These are phyloP conservation scores for Larimichthys crocea DNA, from an alignment of 2,113 vertebrate genomes.

Conservation along the genomic window DNA sequence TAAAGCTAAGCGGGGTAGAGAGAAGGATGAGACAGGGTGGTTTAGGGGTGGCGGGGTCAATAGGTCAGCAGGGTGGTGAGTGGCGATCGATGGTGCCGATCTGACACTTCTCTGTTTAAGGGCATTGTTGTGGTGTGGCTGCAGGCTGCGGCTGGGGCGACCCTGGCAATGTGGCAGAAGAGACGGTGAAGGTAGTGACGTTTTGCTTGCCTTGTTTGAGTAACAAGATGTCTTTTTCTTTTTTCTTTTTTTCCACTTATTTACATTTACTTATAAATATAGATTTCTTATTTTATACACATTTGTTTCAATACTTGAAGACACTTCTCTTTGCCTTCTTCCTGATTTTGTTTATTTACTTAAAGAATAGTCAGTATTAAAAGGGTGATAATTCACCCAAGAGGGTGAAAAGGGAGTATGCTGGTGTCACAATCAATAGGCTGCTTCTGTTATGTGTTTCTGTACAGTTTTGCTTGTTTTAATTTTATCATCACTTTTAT, in stretches of 20 bases:
- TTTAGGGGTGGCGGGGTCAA: constrained; percentile 1
- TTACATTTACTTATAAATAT: constrained; percentile 29
- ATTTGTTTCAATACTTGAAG: constrained; percentile 49
- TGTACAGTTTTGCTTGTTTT: constrained; percentile 42
- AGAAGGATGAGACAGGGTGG: neutral
- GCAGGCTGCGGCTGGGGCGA: constrained; percentile 77
- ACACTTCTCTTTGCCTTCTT: constrained; percentile 30
- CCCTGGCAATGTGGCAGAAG: constrained; percentile 76
- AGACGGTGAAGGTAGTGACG: constrained; percentile 81
- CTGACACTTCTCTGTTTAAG: constrained; percentile 83
- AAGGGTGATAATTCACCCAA: constrained; percentile 35
- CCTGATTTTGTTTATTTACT: constrained; percentile 10
- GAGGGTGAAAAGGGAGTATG: constrained; percentile 46
- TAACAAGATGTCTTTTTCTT: constrained; percentile 72
- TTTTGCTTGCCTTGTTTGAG: constrained; percentile 82
- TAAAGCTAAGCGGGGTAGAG: constrained; percentile 7
- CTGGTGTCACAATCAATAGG: constrained; percentile 76
- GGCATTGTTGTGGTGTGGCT: constrained; percentile 82
- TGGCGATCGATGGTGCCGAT: constrained; percentile 75
- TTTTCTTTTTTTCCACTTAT: constrained; percentile 32
- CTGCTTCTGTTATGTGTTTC: constrained; percentile 64
- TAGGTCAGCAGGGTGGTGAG: constrained; percentile 54
- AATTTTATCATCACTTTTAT: constrained; percentile 39
- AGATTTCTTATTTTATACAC: constrained; percentile 4
- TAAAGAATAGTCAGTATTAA: constrained; percentile 16